Evolutionary conservation across 2,888 invertebrate genomes (phyloP).

Genomic region (Muschampia plurimacula): DNA sequence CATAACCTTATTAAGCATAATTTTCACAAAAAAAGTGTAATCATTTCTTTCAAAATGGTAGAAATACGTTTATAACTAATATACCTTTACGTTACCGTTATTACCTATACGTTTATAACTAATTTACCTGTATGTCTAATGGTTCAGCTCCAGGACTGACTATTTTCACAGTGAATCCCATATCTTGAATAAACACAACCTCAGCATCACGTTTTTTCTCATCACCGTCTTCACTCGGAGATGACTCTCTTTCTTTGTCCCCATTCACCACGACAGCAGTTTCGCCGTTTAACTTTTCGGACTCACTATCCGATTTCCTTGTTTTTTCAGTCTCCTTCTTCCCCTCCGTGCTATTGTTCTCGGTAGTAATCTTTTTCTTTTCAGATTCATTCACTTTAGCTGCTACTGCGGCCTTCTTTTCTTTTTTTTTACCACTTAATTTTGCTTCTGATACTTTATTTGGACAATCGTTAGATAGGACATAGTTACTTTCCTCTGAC

Average conservation of each 20-base stretch:
- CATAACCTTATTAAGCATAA: not conserved
- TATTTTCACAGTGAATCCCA: constrained; percentile 97
- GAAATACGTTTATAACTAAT: not conserved
- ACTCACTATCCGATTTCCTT: constrained; percentile 55
- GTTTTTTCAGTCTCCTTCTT: constrained; percentile 58
- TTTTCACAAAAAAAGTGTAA: not conserved
- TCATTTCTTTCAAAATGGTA: not conserved
- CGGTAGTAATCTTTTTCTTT: constrained; percentile 60
- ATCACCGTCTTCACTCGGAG: constrained; percentile 82
- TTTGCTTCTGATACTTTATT: constrained; percentile 61
- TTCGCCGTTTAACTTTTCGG: constrained; percentile 67
- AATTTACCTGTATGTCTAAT: constrained; percentile 94
- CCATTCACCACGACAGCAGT: constrained; percentile 68
- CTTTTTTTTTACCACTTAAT: constrained; percentile 69
- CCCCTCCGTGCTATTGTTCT: constrained; percentile 56
- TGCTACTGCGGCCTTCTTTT: constrained; percentile 63
- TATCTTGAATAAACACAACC: constrained; percentile 95
- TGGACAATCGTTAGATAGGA: constrained; percentile 55
- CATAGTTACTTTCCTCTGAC: constrained; percentile 66
- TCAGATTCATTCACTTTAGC: constrained; percentile 65
- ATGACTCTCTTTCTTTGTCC: constrained; percentile 75
- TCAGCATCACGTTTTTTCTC: constrained; percentile 89
- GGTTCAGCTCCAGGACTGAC: constrained; percentile 96
- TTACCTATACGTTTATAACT: not conserved
- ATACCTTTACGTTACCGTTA: not conserved